Evolutionary conservation across 2,113 vertebrate genomes (phyloP).

Genomic region (Brachypteracias leptosomus): DNA sequence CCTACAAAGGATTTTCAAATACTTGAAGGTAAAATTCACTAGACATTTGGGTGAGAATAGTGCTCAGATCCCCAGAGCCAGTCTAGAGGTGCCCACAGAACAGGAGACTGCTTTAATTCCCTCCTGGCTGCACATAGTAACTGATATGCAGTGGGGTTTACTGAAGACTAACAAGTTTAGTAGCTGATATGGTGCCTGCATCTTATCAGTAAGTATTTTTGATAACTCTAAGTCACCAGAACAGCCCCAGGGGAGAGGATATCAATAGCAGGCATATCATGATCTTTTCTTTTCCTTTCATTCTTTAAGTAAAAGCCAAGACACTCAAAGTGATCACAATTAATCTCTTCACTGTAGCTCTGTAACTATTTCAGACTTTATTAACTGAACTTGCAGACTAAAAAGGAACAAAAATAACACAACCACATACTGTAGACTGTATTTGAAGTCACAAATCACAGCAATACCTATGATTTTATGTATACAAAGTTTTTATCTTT

Average conservation of each 20-base stretch:
- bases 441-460: not conserved
- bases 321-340: not conserved
- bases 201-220: not conserved
- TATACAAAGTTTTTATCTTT: not conserved
- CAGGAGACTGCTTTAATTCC: not conserved
- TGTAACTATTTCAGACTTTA: not conserved
- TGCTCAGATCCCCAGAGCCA: not conserved
- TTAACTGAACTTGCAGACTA: not conserved
- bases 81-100: not conserved
- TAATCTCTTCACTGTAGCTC: not conserved
- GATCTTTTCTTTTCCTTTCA: not conserved
- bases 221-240: not conserved
- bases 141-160: not conserved
- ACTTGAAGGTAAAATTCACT: not conserved
- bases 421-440: not conserved
- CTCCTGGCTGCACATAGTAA: accelerated
- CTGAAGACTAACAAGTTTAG: not conserved
- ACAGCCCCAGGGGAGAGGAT: not conserved
- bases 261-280: not conserved
- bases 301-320: not conserved
- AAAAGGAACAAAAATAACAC: not conserved
- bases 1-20: not conserved
- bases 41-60: not conserved
- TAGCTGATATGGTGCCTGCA: not conserved
- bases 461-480: not conserved